These are phyloP conservation scores for Ecdyonurus torrentis DNA, from an alignment of 2,888 invertebrate species.

Conservation along the genomic window DNA sequence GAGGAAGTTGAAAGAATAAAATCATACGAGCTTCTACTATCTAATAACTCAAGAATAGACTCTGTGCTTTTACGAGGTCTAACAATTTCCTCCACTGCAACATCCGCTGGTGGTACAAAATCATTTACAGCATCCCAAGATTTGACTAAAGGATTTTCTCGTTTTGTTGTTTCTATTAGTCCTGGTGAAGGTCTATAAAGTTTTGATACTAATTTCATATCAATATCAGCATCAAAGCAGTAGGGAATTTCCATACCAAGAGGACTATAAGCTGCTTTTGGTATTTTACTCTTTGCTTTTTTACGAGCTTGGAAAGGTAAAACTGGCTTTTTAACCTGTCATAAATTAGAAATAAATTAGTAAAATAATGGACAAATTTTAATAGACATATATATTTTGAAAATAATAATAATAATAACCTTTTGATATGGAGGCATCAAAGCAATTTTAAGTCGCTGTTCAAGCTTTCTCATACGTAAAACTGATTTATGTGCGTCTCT, in stretches of 20 bases:
- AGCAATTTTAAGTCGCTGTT: not conserved
- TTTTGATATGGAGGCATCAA: not conserved
- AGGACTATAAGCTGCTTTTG: not conserved
- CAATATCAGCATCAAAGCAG: not conserved
- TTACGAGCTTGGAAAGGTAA: too few species aligned
- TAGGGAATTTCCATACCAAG: not conserved
- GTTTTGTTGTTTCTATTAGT: not conserved
- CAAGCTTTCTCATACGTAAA: not conserved
- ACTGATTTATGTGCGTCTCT: not conserved
- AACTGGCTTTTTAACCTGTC: too few species aligned
- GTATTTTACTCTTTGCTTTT: too few species aligned
- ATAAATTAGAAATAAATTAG: too few species aligned
- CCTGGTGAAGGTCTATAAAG: not conserved
- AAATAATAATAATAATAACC: too few species aligned
- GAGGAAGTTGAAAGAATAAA: not conserved
- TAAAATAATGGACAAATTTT: too few species aligned
- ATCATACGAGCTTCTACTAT: not conserved
- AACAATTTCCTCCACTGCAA: not conserved
- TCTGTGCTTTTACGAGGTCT: not conserved
- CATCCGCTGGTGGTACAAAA: not conserved
- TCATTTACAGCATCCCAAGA: not conserved
- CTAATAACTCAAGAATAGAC: not conserved
- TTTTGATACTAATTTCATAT: not conserved
- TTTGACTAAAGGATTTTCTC: not conserved
- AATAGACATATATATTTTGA: too few species aligned